Evolutionary conservation across 2,797 vertebrate species (phyloP), one percentile per base, ranked within the genome.

Genomic region (Jordanella pulchra): DNA sequence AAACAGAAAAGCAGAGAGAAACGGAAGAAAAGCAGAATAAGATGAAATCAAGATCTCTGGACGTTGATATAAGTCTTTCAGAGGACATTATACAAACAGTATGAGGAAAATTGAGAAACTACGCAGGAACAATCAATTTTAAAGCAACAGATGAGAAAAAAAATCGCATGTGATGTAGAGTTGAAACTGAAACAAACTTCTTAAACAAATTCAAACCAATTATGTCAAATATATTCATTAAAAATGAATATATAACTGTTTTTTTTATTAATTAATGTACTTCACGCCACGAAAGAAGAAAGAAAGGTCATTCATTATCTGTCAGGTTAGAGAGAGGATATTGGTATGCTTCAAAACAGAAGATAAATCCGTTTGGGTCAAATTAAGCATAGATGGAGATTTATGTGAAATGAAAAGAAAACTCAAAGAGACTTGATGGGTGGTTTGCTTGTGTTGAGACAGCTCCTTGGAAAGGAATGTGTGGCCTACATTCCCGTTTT

Each of bases 381-480:
- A 48, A 27, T 51, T 32, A 51, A n/a, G 42, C 77, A 73, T 86
- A 85, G 75, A 61, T 18, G 48, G 35, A 71, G 69, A 53, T 88
- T 85, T 67, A 86, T 83, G 88, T 80, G 61, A 87, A 89, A 78
- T 54, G 61, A 83, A 82, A 73, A 81, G 83, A 84, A 89, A 88
- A 82, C 53, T 79, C 60, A 30, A 27, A 83, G 81, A 80, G 86
- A 77, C 83, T 84, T 73, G 80, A 87, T 88, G 92, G 93, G 87
- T 80, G 68, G 85, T 91, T 91, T 88, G 85, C 89, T 87, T 87
- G 89, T 78, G 84, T 80, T 89, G 87, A 86, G 91, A 91, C 90
- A 90, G 89, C 87, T 92, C 89, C 80, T 77, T 81, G 86, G 87
- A 91, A 87, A 91, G 91, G 93, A 94, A 94, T 93, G 91, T 80